Base-by-base conservation (phyloP, 2,888 invertebrate genomes). In the Bruchidius siliquastri region DNA sequence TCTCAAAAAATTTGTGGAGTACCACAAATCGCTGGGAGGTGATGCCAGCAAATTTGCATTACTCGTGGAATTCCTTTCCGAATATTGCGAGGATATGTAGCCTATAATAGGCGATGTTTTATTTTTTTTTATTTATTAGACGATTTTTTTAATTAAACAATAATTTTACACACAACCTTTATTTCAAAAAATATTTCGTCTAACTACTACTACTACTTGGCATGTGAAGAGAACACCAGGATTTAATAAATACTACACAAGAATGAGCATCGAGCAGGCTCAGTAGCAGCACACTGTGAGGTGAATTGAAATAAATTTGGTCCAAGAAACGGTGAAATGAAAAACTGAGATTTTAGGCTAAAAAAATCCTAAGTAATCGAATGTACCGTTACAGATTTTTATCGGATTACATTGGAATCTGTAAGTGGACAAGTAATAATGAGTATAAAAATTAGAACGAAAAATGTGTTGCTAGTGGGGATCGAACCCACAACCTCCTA, bases 11-110 rank as follows among this genome's bases (percentile, higher is more conserved):
- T 80, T 83, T 74, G 74, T 81, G 20, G 74, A 77, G 21, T 74
- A 77, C 67, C 81, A 81, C 72, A 79, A 77, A 22, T 71, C 74
- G 4, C 76, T 72, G 21, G 78, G 78, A 8, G 78, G 79, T 18
- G 73, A 73, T 32, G 71, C 75, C 21, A 77, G 76, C 32, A 77
- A 82, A 70, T 85, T 85, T 76, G 79, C 79, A 2, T 78, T 78
- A 70, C 77, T 85, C 66, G 73, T 84, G 26, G 80, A 82, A 22
- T 84, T 84, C 79, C 79, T 85, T 68, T 81, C 83, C 0, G 83
- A 83, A 70, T 84, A 79, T 77, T 84, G 83, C 77, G 77, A 72
- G 70, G 82, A 82, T 76, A 1, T 49, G 49, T 49, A 49, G 49
- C 49, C 49, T 49, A 8, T 49, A 49, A 49, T 49, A 49, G 49